Percentiles rank a stretch among this genome's conserved stretches.
phyloP scores from a whole-genome alignment of 2,113 vertebrate species.

The pig (Sus scrofa) region T2T-Sscrofa CM000826.6:60513001-60513500 shows the following conservation, averaged over 20 bases:
- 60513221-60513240: constrained; percentile 1
- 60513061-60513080: neutral
- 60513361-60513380: neutral
- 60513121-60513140: neutral
- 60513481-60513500: neutral
- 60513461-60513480: neutral
- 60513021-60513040: neutral
- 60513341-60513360: neutral
- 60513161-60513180: neutral
- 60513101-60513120: neutral
- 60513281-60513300: constrained; percentile 3
- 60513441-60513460: neutral
- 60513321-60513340: neutral
- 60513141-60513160: neutral
- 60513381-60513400: neutral
- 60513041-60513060: neutral
- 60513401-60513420: rapidly evolving
- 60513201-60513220: constrained; percentile 10
- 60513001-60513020: neutral
- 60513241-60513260: constrained; percentile 29
- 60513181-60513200: neutral
- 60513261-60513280: constrained; percentile 44
- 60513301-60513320: constrained; percentile 5
- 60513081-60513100: neutral
- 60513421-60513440: neutral